Conservation (phyloP, 2,113 vertebrate genomes). For the Anseranas semipalmata region DNA sequence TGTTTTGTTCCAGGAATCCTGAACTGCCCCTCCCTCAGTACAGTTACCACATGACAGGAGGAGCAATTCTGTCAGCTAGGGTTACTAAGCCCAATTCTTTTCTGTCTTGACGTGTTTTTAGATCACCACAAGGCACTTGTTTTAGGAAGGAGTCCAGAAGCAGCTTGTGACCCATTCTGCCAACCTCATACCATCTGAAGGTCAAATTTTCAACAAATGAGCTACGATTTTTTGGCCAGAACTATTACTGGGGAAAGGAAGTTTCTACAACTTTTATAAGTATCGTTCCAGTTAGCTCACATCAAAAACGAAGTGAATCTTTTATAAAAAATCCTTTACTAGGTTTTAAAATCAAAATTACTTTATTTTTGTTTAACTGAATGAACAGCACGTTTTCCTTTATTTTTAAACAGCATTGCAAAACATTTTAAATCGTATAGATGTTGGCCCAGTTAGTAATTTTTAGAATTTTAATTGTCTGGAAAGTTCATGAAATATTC, state of each 20-base stretch:
- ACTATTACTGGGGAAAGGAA: not conserved
- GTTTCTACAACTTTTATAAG: not conserved
- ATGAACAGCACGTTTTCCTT: not conserved
- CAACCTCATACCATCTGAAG: not conserved
- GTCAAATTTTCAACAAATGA: not conserved
- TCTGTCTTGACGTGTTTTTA: not conserved
- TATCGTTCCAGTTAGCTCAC: not conserved
- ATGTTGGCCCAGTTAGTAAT: not conserved
- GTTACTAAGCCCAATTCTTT: not conserved
- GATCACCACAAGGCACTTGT: not conserved
- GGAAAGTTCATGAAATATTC: not conserved
- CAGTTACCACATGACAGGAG: not conserved
- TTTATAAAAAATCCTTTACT: not conserved
- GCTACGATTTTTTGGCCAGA: not conserved
- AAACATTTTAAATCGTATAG: not conserved
- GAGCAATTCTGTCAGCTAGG: not conserved
- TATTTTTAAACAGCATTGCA: not conserved
- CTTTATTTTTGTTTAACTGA: not conserved
- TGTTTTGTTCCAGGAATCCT: not conserved
- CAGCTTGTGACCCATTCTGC: not conserved
- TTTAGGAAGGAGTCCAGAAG: not conserved
- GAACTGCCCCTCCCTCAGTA: not conserved
- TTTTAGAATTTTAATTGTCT: not conserved
- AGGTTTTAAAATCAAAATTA: not conserved
- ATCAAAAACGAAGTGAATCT: not conserved